Evolutionary conservation across 1,140 invertebrate species (phyloP), one percentile per base, ranked within the genome.

Genomic region (Macrotrachela quadricornifera): DNA sequence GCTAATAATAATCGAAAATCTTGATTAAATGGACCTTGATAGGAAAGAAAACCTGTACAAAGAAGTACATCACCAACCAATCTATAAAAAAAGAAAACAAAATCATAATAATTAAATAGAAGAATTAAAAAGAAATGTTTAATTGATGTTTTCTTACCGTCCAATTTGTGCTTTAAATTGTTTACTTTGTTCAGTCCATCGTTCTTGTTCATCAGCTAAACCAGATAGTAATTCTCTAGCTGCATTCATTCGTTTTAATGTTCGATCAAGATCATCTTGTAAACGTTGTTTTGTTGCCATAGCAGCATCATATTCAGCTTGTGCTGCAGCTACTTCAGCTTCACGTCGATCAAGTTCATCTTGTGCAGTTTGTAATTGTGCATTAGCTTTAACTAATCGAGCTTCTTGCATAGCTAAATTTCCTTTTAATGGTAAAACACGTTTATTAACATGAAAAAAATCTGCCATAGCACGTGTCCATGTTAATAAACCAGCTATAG

Each of bases 401-500:
- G 82, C 85, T 75, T 92, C 85, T 73, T 94, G 87, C 17, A 91
- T 62, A 1, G 42, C 12, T 36, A 83, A 71, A 66, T 82, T 83
- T 6, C 81, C 80, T 69, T 95, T 94, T 6, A 95, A 66, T 0
- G 90, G 90, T 17, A 95, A 69, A 9, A 94, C 88, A 74, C 94
- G 88, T 71, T 86, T 90, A 70, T 95, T 95, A 10, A 94, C 85
- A 47, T 82, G 82, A 64, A 87, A 87, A 62, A 94, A 94, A 61
- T 86, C 84, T 2, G 82, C 79, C 88, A 95, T 95, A 9, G 88
- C 86, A 71, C 87, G 87, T 0, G 90, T 94, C 90, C 90, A 95
- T 0, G 85, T 88, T 14, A 90, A 65, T 1, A 95, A 71, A 30
- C 86, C 88, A 37, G 88, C 87, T 0, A 95, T 88, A 64, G 94